Evolutionary conservation across 2,113 vertebrate genomes (phyloP).

Genomic region (Plecotus auritus): DNA sequence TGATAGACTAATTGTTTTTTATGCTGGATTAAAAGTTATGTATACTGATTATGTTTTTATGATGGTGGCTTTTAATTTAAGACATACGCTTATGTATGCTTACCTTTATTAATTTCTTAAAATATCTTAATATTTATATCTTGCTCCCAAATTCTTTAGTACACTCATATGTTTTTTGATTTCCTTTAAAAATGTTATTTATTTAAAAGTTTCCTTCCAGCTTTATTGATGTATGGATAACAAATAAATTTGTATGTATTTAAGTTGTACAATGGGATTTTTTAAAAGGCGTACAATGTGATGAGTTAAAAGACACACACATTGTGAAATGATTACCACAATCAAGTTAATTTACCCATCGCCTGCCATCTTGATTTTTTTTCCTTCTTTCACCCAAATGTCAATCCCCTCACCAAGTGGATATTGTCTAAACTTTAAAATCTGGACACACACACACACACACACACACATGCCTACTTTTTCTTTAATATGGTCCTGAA

Average conservation of each 20-base stretch:
- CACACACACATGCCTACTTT: neutral
- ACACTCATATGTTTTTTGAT: neutral
- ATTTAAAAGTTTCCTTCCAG: neutral
- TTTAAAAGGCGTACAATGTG: neutral
- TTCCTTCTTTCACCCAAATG: neutral
- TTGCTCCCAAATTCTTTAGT: neutral
- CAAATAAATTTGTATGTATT: neutral
- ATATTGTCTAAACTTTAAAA: neutral
- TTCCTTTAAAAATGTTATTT: neutral
- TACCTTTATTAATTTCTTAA: neutral
- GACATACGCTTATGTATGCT: neutral
- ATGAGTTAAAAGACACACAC: neutral
- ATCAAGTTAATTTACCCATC: neutral
- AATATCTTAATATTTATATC: neutral
- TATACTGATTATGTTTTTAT: neutral
- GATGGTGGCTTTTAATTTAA: neutral
- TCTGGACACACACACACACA: neutral
- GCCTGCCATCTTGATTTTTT: neutral
- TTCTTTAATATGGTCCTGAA: neutral
- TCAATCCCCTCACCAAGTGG: neutral
- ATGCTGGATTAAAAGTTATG: neutral
- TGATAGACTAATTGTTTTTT: neutral
- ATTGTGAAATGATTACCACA: neutral
- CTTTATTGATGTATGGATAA: neutral
- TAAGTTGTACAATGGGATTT: neutral